These are phyloP conservation scores for Ictalurus punctatus DNA, from an alignment of 2,113 vertebrate species.

Conservation along the genomic window DNA sequence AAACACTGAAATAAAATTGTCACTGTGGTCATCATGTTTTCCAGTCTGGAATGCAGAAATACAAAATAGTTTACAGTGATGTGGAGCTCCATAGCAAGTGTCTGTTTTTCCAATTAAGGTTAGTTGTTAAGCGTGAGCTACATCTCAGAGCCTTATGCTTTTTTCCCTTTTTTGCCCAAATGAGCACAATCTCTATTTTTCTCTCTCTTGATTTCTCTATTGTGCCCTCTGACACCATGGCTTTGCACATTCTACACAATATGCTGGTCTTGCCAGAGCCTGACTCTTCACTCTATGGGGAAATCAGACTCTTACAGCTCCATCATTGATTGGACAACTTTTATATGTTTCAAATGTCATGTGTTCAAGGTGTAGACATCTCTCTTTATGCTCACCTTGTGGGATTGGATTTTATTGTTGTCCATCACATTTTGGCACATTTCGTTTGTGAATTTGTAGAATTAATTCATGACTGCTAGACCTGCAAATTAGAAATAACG, in stretches of 20 bases:
- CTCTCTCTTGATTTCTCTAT: conserved; percentile 45
- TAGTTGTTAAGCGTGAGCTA: background rate
- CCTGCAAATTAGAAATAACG: background rate
- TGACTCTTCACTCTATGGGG: conserved; percentile 12
- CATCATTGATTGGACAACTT: conserved; percentile 21
- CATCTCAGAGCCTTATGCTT: background rate
- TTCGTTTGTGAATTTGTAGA: background rate
- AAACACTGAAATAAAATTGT: background rate
- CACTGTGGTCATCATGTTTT: conserved; percentile 4
- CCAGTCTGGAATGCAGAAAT: conserved; percentile 1
- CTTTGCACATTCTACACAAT: background rate
- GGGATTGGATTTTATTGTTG: background rate
- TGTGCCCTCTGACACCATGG: conserved; percentile 33
- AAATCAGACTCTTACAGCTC: conserved; percentile 34
- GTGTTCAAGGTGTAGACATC: background rate
- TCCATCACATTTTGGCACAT: background rate
- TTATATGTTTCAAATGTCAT: conserved; percentile 39
- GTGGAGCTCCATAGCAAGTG: background rate
- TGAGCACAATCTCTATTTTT: conserved; percentile 24
- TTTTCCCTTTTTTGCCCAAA: background rate
- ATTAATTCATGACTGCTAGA: background rate
- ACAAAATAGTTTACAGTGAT: background rate
- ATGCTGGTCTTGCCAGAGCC: background rate
- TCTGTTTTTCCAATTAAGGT: background rate
- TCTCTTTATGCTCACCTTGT: background rate